Base-by-base conservation (phyloP, 2,113 vertebrate species). In the Herpetotheres cachinnans region DNA sequence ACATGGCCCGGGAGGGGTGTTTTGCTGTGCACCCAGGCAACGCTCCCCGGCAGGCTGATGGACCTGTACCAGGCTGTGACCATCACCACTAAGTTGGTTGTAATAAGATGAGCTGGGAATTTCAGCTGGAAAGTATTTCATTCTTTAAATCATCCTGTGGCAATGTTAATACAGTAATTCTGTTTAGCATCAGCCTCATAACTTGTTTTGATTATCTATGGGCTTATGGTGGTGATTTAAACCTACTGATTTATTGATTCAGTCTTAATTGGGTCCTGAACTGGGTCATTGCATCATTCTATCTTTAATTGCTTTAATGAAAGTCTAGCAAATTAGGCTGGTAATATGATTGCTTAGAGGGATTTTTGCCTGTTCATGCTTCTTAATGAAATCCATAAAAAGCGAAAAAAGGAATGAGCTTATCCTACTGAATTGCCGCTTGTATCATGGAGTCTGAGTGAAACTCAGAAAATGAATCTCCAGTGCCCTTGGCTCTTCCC, bases 291-390 rank as follows among this genome's bases (percentile, higher is more conserved):
- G 84, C 90, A 93, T 93, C 70, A 61, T 91, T 95, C 66, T 82
- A 56, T 87, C 87, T 89, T 94, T 97, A 96, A 96, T 95, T 96
- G 89, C 54, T 90, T 84, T 95, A 95, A 95, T 80, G 84, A 94
- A 94, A 96, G 66, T 87, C 78, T 93, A 89, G 66, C 34, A 96
- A 96, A 96, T 96, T 74, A 96, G 74, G 12, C 44, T 90, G 70
- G 38, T 91, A 96, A 93, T 84, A 72, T 52, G 61, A 95, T 80
- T 93, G 87, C 84, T 95, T 89, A 82, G 73, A 91, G 87, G 66
- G 82, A 87, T 91, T 85, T 94, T 93, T 82, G 89, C 69, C 84
- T 89, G 62, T 87, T 96, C 62, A 7, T 90, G 44, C 56, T 91
- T 87, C 91, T 93, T 91, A 95, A 95, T 90, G 66, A 94, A 97